Percentiles rank a stretch among this genome's conserved stretches.
These are phyloP conservation scores for Bubo blakistoni DNA, from an alignment of 2,113 vertebrate genomes.

Conservation along the genomic window DNA sequence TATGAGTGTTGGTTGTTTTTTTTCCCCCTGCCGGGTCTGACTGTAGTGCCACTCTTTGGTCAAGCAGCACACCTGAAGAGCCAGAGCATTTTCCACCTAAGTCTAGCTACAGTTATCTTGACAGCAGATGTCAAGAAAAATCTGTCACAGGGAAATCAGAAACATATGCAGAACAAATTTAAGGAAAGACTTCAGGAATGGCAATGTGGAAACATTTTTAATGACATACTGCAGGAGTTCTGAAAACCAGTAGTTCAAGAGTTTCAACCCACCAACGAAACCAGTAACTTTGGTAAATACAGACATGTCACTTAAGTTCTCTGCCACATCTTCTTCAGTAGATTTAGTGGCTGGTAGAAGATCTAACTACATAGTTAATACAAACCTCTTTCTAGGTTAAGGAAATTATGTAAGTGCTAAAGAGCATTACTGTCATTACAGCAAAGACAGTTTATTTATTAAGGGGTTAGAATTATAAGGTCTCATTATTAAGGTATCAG, in stretches of 20 bases:
- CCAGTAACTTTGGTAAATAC: neutral
- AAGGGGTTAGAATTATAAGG: neutral
- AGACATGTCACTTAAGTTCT: neutral
- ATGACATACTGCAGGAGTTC: neutral
- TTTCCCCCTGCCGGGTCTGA: neutral
- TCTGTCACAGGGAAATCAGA: neutral
- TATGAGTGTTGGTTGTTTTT: neutral
- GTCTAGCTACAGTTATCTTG: neutral
- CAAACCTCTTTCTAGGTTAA: neutral
- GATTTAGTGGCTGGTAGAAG: neutral
- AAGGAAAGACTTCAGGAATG: neutral
- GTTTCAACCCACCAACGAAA: neutral
- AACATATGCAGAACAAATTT: neutral
- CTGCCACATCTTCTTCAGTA: neutral
- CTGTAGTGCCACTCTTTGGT: neutral
- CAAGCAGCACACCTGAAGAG: neutral
- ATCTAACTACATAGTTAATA: neutral
- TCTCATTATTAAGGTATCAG: neutral
- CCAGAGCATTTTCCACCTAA: neutral
- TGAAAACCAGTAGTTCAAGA: neutral
- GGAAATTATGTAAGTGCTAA: neutral
- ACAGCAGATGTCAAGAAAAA: constrained; percentile 13
- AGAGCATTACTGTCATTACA: neutral
- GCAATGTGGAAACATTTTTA: neutral
- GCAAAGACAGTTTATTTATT: neutral